Conservation (phyloP, 64 coral and sea anemone genomes). For the Pocillopora verrucosa region DNA sequence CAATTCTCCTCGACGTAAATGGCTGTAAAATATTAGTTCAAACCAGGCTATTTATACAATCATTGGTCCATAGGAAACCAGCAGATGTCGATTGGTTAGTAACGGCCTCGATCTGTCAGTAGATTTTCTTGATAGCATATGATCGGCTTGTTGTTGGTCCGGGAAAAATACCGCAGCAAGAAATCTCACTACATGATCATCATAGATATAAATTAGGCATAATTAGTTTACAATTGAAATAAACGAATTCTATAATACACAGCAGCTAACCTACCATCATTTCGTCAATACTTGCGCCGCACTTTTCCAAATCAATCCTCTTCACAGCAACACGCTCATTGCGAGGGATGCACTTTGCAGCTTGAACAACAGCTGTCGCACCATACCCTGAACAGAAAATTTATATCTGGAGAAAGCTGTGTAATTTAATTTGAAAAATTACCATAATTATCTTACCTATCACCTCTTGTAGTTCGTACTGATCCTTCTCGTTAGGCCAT, state of each 20-base stretch:
- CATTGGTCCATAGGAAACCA: no score
- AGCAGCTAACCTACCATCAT: slow-evolving; percentile 81
- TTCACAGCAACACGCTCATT: slow-evolving; percentile 95
- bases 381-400: slow-evolving; percentile 74
- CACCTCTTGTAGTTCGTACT: slow-evolving; percentile 93
- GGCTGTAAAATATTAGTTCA: no score
- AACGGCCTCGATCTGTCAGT: no score
- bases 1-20: no score
- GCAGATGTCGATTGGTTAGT: no score
- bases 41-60: no score
- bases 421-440: neutral
- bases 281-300: slow-evolving; percentile 96
- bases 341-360: slow-evolving; percentile 61
- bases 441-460: slow-evolving; percentile 68
- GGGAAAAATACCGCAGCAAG: no score
- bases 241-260: neutral
- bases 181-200: no score
- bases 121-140: no score
- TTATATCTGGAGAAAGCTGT: neutral
- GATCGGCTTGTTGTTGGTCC: no score
- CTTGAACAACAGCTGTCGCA: slow-evolving; percentile 95
- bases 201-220: no score
- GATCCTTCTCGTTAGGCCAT: slow-evolving; percentile 84
- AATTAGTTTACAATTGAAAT: no score
- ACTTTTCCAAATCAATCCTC: slow-evolving; percentile 97